Conservation (phyloP, 2,888 invertebrate genomes). For the Ophion slaviceki region DNA sequence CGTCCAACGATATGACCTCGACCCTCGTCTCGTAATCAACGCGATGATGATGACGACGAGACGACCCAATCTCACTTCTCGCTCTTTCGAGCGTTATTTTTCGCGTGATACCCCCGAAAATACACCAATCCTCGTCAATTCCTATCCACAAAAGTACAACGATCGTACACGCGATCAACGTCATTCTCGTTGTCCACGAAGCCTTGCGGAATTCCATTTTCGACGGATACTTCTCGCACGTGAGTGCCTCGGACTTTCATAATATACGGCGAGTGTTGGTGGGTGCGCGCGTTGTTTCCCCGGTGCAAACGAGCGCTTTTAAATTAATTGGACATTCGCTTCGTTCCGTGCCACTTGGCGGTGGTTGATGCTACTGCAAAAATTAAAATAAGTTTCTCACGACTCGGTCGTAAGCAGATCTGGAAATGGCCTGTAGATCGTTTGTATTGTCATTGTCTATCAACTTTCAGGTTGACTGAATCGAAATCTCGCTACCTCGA, state of each 20-base stretch:
- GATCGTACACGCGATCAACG: conserved; percentile 70
- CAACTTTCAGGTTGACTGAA: no score
- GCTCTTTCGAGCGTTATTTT: conserved; percentile 70
- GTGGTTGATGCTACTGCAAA: conserved; percentile 8
- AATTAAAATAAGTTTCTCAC: background rate
- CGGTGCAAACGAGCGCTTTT: background rate
- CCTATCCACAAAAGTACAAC: conserved; percentile 75
- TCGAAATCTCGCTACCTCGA: no score
- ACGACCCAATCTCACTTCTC: conserved; percentile 56
- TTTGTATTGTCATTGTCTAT: no score
- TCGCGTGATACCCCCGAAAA: conserved; percentile 74
- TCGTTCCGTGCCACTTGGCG: no score
- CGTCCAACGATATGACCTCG: conserved; percentile 72
- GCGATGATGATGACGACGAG: conserved; percentile 22
- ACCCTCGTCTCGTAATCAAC: conserved; percentile 66
- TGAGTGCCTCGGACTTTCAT: conserved; percentile 43
- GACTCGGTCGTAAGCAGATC: background rate
- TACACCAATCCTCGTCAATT: conserved; percentile 75
- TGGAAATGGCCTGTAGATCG: no score
- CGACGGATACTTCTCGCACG: background rate
- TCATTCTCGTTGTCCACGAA: conserved; percentile 67
- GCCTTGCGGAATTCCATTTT: conserved; percentile 70
- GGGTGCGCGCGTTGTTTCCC: background rate
- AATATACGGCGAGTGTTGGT: conserved; percentile 2
- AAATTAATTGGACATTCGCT: no score